Conservation (phyloP, 1,140 invertebrate species). For the Argopecten irradians region DNA sequence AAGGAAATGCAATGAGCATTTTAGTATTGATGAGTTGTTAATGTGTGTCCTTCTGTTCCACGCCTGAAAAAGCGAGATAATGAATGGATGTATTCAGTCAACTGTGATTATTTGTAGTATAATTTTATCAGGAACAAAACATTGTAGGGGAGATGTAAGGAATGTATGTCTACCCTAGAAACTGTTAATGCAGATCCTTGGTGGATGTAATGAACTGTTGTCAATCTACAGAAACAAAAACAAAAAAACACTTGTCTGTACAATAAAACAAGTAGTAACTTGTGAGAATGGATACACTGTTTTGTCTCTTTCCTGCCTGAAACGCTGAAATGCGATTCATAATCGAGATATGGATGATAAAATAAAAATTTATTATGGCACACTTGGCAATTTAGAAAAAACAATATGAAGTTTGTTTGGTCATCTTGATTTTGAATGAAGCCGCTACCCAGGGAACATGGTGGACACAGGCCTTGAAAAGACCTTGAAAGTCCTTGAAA, state of each 20-base stretch:
- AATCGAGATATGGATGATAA: no score
- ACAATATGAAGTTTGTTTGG: no score
- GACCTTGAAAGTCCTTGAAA: no score
- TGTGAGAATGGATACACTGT: background rate
- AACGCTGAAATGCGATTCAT: background rate
- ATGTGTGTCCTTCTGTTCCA: background rate
- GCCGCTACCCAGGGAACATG: no score
- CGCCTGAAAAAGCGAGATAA: background rate
- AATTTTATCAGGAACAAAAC: constrained; percentile 17
- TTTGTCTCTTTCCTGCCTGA: background rate
- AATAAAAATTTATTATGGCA: no score
- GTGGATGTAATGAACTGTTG: constrained; percentile 21
- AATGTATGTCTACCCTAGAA: background rate
- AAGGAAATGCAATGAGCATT: constrained; percentile 16
- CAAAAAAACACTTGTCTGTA: constrained; percentile 8
- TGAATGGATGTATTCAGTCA: background rate
- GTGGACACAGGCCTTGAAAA: no score
- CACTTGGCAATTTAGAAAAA: no score
- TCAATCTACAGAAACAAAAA: constrained; percentile 17
- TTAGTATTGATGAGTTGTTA: background rate
- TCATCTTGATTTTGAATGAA: no score
- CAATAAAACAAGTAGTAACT: constrained; percentile 23
- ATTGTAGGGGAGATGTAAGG: constrained; percentile 6
- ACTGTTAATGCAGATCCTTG: background rate
- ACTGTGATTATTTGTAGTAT: constrained; percentile 23